Conservation (phyloP, 35 echinoderm and acorn worm genomes). For the Anneissia japonica region DNA sequence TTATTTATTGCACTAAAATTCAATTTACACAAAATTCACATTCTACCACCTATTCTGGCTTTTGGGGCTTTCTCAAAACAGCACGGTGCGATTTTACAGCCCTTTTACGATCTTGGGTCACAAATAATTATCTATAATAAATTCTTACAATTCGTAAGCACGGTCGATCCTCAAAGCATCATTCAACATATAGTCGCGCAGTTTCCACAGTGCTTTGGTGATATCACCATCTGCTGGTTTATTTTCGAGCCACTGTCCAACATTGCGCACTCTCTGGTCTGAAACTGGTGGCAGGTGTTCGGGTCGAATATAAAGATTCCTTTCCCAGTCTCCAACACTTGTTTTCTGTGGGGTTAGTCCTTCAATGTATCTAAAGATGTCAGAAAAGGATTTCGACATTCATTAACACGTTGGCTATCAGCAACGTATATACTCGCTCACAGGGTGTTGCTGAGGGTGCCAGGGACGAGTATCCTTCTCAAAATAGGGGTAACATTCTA, state of each 20-base stretch:
- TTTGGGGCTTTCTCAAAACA: too few species aligned
- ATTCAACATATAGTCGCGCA: conserved; percentile 79
- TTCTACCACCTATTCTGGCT: too few species aligned
- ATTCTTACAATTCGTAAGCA: conserved; percentile 56
- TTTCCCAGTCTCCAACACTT: conserved; percentile 75
- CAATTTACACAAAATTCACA: too few species aligned
- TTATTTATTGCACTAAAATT: too few species aligned
- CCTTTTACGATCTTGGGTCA: too few species aligned
- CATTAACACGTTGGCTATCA: too few species aligned
- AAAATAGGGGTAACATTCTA: too few species aligned
- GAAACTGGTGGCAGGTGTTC: conserved; percentile 42
- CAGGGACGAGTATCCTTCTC: too few species aligned
- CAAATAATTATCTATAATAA: not conserved
- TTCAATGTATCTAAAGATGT: conserved; percentile 97
- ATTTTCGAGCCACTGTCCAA: conserved; percentile 73
- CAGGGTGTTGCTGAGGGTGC: too few species aligned
- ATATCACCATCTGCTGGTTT: conserved; percentile 48
- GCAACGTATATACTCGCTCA: too few species aligned
- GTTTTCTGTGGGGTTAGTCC: conserved; percentile 51
- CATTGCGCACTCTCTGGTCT: conserved; percentile 50
- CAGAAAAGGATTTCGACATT: too few species aligned
- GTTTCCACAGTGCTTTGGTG: conserved; percentile 85
- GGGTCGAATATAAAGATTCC: conserved; percentile 38
- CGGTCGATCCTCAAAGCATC: conserved; percentile 61
- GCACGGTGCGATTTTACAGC: too few species aligned